Evolutionary conservation across 2,113 vertebrate genomes (phyloP).

Genomic region (Oenanthe oenanthe): DNA sequence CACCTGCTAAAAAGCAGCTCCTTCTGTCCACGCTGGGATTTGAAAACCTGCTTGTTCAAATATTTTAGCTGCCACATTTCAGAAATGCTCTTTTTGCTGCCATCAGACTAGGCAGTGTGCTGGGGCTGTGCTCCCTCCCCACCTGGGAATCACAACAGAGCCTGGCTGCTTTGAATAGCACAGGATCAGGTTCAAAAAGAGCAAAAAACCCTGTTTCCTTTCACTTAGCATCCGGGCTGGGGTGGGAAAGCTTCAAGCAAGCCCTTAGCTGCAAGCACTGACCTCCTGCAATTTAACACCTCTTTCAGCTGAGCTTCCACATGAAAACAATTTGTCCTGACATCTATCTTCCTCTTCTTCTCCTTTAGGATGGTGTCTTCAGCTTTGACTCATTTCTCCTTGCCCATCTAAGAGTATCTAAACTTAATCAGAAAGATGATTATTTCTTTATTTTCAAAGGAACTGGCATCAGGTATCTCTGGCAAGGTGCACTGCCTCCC

Average conservation of each 20-base stretch:
- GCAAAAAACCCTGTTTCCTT: background rate
- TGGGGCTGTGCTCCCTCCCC: background rate
- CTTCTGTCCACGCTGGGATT: constrained; percentile 29
- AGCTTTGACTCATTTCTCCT: background rate
- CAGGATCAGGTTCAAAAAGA: background rate
- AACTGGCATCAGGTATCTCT: constrained; percentile 10
- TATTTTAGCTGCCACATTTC: constrained; percentile 30
- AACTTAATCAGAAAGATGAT: constrained; percentile 29
- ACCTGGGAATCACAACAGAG: background rate
- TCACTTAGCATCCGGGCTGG: background rate
- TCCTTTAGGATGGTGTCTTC: background rate
- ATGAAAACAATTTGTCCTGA: background rate
- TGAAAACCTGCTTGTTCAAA: constrained; percentile 27
- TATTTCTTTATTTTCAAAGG: constrained; percentile 36
- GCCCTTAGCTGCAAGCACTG: accelerated
- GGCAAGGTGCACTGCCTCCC: background rate
- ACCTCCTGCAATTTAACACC: background rate
- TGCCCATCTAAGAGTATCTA: background rate
- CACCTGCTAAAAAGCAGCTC: constrained; percentile 52
- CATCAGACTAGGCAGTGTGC: background rate
- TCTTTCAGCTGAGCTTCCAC: background rate
- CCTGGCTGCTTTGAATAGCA: background rate
- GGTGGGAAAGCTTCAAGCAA: background rate
- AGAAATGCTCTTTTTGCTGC: background rate
- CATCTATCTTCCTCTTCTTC: background rate